Conservation (phyloP, 2,888 invertebrate genomes). For the Serrognathus titanus region DNA sequence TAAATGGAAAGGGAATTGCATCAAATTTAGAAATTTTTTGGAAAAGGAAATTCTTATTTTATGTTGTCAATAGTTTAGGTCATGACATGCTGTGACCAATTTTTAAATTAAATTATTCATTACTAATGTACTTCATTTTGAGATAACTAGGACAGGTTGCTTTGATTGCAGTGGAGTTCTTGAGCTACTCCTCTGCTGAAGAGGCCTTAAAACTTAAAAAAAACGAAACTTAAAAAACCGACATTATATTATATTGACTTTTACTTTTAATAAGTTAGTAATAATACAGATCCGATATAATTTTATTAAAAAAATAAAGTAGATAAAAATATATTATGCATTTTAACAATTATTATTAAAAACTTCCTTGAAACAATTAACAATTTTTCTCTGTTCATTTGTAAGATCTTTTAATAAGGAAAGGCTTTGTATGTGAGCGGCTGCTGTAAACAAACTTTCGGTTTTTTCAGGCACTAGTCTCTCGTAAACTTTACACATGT, state of each 20-base stretch:
- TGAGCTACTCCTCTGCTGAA: no score
- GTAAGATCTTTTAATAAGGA: conserved; percentile 1
- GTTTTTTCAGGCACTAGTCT: conserved; percentile 49
- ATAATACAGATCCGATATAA: neutral
- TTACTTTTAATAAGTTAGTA: neutral
- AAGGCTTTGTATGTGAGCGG: conserved; percentile 28
- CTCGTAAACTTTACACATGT: conserved; percentile 45
- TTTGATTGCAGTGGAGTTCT: no score
- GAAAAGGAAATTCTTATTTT: no score
- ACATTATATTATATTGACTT: neutral
- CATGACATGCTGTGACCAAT: no score
- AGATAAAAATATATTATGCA: neutral
- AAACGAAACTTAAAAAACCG: no score
- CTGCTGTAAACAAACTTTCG: conserved; percentile 38
- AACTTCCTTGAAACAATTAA: conserved; percentile 14
- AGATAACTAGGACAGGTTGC: no score
- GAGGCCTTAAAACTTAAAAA: no score
- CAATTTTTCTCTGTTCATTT: conserved; percentile 15
- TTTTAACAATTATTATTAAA: conserved; percentile 13
- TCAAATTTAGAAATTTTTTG: no score
- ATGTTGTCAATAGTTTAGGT: no score
- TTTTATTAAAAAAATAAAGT: neutral
- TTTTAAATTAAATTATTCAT: no score
- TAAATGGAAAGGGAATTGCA: no score
- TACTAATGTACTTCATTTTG: no score